phyloP scores from a whole-genome alignment of 1,140 invertebrate genomes.

The Wasmannia auropunctata region DNA sequence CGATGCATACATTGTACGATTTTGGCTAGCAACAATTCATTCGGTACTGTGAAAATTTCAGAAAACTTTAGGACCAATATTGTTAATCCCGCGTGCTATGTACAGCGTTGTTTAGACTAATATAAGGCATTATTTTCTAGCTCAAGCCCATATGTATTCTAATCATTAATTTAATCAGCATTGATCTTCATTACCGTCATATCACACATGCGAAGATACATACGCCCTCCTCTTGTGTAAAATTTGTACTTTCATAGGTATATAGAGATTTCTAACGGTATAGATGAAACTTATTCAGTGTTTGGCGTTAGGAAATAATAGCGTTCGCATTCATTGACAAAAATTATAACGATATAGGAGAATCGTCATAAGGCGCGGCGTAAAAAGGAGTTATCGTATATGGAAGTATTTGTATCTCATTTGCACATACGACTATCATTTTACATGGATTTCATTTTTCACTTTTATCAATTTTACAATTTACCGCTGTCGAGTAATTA shows the following conservation, averaged over 20 bases:
- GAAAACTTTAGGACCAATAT: constrained; percentile 62
- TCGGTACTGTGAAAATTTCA: constrained; percentile 35
- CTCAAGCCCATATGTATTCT: constrained; percentile 32
- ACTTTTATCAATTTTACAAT: background rate
- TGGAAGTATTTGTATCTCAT: background rate
- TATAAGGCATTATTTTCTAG: constrained; percentile 48
- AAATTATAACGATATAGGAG: constrained; percentile 37
- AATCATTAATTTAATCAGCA: constrained; percentile 42
- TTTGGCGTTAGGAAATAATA: constrained; percentile 64
- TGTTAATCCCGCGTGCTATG: constrained; percentile 53
- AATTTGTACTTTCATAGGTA: constrained; percentile 79
- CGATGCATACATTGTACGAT: background rate
- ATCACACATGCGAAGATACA: constrained; percentile 34
- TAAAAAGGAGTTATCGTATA: constrained; percentile 34
- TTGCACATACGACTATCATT: background rate
- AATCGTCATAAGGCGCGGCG: background rate
- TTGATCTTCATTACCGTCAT: constrained; percentile 46
- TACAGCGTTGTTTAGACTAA: constrained; percentile 62
- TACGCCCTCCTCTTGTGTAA: constrained; percentile 43
- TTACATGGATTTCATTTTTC: background rate
- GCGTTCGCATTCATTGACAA: constrained; percentile 62
- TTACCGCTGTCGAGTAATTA: background rate
- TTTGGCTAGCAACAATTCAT: constrained; percentile 45
- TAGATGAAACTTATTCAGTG: constrained; percentile 59
- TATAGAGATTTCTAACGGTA: constrained; percentile 66